A percentile compares a stretch with the other conserved stretches of the same genome.
Evolutionary conservation across 2,113 vertebrate genomes (phyloP).

Genomic region (Xiphophorus maculatus): DNA sequence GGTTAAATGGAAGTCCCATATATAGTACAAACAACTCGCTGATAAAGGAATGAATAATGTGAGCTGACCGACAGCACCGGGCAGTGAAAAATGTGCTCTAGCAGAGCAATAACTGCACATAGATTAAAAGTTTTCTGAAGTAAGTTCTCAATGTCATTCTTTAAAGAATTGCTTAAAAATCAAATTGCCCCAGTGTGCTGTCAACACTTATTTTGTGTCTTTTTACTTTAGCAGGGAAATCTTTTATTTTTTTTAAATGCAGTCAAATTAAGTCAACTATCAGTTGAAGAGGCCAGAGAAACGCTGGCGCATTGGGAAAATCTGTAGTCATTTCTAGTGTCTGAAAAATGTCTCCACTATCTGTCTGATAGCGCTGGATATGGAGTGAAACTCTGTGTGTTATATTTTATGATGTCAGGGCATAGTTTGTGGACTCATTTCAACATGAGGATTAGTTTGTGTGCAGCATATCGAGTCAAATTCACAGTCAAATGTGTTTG

Average conservation of each 20-base stretch:
- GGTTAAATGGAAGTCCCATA: constrained; percentile 26
- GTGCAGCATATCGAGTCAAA: not conserved
- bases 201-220: constrained; percentile 14
- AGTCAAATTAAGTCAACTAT: not conserved
- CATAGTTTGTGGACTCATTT: not conserved
- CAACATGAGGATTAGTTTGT: not conserved
- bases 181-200: constrained; percentile 13
- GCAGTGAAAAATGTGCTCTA: constrained; percentile 69
- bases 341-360: constrained; percentile 37
- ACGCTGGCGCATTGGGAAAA: not conserved
- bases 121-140: constrained; percentile 60
- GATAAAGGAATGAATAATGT: constrained; percentile 75
- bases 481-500: not conserved
- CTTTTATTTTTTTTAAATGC: not conserved
- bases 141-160: constrained; percentile 40
- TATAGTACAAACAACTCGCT: constrained; percentile 31
- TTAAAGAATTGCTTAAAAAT: constrained; percentile 31
- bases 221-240: constrained; percentile 2
- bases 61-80: constrained; percentile 55
- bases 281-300: not conserved
- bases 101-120: constrained; percentile 57
- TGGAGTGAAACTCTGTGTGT: constrained; percentile 2
- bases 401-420: constrained; percentile 16
- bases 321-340: constrained; percentile 23
- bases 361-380: constrained; percentile 9